A percentile compares a stretch with the other conserved stretches of the same genome.
These are phyloP conservation scores for Heterotis niloticus DNA, from an alignment of 2,113 vertebrate genomes.

Conservation along the genomic window DNA sequence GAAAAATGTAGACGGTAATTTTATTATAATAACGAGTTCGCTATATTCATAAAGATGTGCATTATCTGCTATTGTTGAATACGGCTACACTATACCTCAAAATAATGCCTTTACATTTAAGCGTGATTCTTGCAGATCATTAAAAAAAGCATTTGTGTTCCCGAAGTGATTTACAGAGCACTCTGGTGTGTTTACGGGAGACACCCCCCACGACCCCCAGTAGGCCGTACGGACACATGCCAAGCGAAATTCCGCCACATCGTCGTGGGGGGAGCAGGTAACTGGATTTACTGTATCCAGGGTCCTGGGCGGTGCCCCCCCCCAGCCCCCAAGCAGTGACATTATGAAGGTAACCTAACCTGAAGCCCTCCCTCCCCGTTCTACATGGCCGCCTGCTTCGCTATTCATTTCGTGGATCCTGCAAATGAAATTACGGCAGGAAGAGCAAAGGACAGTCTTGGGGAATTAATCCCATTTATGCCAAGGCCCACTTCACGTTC, in stretches of 20 bases:
- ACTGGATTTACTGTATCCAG: conserved; percentile 62
- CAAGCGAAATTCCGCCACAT: conserved; percentile 56
- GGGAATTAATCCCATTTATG: conserved; percentile 72
- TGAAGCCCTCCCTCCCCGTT: conserved; percentile 64
- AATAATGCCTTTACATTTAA: too few relatives aligned
- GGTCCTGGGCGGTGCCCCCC: conserved; percentile 48
- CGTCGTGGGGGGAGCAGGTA: conserved; percentile 50
- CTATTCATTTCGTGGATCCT: conserved; percentile 67
- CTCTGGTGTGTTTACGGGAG: too few relatives aligned
- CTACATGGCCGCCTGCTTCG: conserved; percentile 63
- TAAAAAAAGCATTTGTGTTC: too few relatives aligned
- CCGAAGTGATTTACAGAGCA: too few relatives aligned
- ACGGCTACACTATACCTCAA: too few relatives aligned
- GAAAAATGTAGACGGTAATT: neutral
- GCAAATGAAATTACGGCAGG: conserved; percentile 72
- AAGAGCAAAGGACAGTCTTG: conserved; percentile 72
- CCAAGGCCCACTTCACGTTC: conserved; percentile 62
- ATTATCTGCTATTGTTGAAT: neutral
- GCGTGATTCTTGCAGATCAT: too few relatives aligned
- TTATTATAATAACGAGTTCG: too few relatives aligned
- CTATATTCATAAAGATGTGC: neutral
- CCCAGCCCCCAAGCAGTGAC: conserved; percentile 56
- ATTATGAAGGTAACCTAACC: conserved; percentile 70
- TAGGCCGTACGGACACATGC: neutral
- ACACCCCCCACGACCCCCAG: neutral